Evolutionary conservation across 1,140 invertebrate species (phyloP), one percentile per base, ranked within the genome.

Genomic region (Cyrtorhinus lividipennis): DNA sequence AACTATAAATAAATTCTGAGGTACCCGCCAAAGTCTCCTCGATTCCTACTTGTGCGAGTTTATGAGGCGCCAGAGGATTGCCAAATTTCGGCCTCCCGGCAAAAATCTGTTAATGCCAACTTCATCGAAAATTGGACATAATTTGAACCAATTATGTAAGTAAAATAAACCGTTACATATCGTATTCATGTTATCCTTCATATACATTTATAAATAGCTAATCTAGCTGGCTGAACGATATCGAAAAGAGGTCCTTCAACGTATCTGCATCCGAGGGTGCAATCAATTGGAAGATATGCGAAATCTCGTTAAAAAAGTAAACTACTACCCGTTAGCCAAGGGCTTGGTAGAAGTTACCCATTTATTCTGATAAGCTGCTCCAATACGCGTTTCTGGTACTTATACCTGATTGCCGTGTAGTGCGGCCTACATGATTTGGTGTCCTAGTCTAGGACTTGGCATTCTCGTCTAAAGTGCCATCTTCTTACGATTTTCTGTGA

Each of bases 251-350:
- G 15, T 38, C 8, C 20, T 64, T 64, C 22, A 61, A 24, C 13
- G 25, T 45, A 20, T 24, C 46, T 63, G 61, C 27, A 63, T 22
- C 45, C 56, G 59, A 63, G 53, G n/a, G n/a, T n/a, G n/a, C n/a
- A n/a, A n/a, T n/a, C n/a, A n/a, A n/a, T n/a, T n/a, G n/a, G n/a
- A n/a, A n/a, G n/a, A n/a, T n/a, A n/a, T n/a, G n/a, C n/a, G n/a
- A n/a, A n/a, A n/a, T n/a, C n/a, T n/a, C n/a, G n/a, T n/a, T n/a
- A n/a, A n/a, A n/a, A n/a, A n/a, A n/a, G n/a, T n/a, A n/a, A n/a
- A n/a, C n/a, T n/a, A n/a, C n/a, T n/a, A n/a, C n/a, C n/a, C n/a
- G n/a, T n/a, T n/a, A n/a, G n/a, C n/a, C n/a, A n/a, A n/a, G n/a
- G n/a, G n/a, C n/a, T n/a, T n/a, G n/a, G n/a, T n/a, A n/a, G n/a